Conservation (phyloP, 2,113 vertebrate species). For the Hippocampus comes region DNA sequence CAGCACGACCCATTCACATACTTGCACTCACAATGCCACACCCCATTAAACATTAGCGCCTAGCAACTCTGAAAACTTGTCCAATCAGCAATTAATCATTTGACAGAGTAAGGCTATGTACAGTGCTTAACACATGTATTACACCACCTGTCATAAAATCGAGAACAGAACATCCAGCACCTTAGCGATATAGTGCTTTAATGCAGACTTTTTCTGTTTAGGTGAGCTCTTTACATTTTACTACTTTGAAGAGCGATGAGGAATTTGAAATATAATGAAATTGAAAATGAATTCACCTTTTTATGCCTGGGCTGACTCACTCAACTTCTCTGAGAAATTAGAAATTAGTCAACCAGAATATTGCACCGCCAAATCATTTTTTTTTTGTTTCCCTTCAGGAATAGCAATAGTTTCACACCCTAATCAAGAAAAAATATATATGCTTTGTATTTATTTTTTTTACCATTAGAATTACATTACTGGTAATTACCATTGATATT, state of each 20-base stretch:
- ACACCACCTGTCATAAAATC: neutral
- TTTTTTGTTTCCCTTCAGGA: conserved; percentile 1
- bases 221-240: no score
- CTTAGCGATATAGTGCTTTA: neutral
- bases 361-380: no score
- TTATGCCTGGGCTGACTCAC: no score
- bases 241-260: no score
- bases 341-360: neutral
- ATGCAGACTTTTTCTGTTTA: neutral
- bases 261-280: no score
- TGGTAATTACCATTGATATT: neutral
- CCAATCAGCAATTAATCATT: conserved; percentile 10
- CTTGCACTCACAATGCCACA: conserved; percentile 32
- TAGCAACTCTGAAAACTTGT: conserved; percentile 13
- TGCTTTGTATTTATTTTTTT: neutral
- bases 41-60: conserved; percentile 31
- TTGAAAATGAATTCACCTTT: no score
- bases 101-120: conserved; percentile 1
- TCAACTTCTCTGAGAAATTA: no score
- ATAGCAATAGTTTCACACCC: neutral
- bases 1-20: conserved; percentile 14
- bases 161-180: neutral
- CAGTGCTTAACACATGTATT: neutral
- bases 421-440: neutral
- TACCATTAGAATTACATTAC: neutral